phyloP scores from a whole-genome alignment of 2,888 invertebrate species.

The Cataglyphis livida region DNA sequence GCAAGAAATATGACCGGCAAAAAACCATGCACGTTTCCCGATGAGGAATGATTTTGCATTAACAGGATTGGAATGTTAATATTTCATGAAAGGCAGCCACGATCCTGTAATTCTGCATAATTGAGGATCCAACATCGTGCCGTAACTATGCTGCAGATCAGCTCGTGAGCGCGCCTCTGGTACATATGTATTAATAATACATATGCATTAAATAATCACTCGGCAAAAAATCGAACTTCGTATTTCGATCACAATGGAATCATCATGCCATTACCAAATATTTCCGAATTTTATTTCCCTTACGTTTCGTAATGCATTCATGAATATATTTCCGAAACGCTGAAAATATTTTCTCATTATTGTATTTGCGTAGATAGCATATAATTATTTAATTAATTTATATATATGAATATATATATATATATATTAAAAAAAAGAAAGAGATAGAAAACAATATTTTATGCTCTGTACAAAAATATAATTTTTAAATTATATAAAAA shows the following conservation, averaged over 20 bases:
- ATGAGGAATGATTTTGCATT: conserved; percentile 55
- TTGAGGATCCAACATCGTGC: conserved; percentile 58
- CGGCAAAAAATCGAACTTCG: conserved; percentile 63
- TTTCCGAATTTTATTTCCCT: neutral
- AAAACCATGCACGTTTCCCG: conserved; percentile 45
- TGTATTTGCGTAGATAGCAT: neutral
- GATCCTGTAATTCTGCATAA: conserved; percentile 68
- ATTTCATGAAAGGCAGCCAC: conserved; percentile 64
- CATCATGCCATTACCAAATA: neutral
- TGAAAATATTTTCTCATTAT: neutral
- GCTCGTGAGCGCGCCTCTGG: neutral
- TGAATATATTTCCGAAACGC: neutral
- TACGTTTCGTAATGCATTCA: neutral
- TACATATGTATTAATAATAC: conserved; percentile 45
- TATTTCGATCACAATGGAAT: conserved; percentile 57
- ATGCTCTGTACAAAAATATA: neutral
- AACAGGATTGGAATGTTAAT: conserved; percentile 65
- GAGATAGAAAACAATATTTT: neutral
- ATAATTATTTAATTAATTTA: neutral
- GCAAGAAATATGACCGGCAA: conserved; percentile 35
- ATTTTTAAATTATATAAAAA: neutral
- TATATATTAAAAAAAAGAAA: neutral
- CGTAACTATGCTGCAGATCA: conserved; percentile 25
- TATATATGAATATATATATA: too few relatives aligned
- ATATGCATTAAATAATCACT: conserved; percentile 63